Evolutionary conservation across 2,888 invertebrate genomes (phyloP), one percentile per base, ranked within the genome.

Genomic region (Agrotis exclamationis): DNA sequence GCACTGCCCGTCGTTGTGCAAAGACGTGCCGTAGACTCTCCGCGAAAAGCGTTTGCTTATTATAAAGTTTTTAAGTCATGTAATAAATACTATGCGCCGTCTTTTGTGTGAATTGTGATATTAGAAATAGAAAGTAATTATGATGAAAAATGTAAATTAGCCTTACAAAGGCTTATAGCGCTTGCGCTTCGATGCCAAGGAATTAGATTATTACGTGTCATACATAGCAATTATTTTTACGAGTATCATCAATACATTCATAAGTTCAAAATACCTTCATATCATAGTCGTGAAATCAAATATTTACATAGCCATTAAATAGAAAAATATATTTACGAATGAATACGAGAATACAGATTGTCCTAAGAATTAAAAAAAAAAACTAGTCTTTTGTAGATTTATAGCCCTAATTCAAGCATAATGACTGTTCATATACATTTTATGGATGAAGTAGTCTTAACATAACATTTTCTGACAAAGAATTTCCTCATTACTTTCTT

Each of bases 41-140:
- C 11, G 28, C 5, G 2, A 45, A 53, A 39, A 64, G 14, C 22
- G 11, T 48, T 47, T 60, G 13, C 24, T 59, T 7, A 18, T 48
- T 22, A 39, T 9, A 1, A 1, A 18, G 28, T 16, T 44, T 58
- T 22, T 4, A 50, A 60, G 4, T 45, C 14, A 20, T 65, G 20
- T 56, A 28, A 51, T 5, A 59, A 54, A 54, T 60, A 56, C 50
- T 54, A 44, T 14, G 47, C 48, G 66, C 68, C 58, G 76, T 84
- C 74, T 85, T 71, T 74, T 81, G 73, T 81, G 70, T 80, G 64
- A 71, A 71, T 84, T 79, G 68, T 81, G 77, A 79, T 79, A 74
- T 63, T 73, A 75, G 39, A 53, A 67, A 56, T 76, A 80, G 7
- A 60, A 54, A 65, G 0, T 57, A 18, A 28, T 63, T 48, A 47